Evolutionary conservation across 2,888 invertebrate genomes (phyloP).

Genomic region (Phalera bucephala): DNA sequence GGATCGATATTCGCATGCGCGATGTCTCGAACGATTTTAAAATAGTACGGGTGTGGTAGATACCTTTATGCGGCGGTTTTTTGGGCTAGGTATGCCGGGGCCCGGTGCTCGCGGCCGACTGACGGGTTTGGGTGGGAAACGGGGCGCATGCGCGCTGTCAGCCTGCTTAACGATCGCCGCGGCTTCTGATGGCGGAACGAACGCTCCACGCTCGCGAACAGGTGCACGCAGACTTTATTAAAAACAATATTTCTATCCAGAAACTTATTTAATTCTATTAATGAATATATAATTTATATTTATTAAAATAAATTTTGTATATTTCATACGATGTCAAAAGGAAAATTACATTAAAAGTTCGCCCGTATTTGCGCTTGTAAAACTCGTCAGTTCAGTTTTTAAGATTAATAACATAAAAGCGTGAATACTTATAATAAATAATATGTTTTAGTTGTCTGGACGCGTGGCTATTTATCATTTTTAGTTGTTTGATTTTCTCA

Average conservation of each 20-base stretch:
- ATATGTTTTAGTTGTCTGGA: slow-evolving; percentile 24
- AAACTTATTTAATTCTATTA: too few relatives aligned
- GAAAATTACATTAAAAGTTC: slow-evolving; percentile 15
- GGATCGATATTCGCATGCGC: slow-evolving; percentile 78
- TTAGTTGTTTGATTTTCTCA: slow-evolving; percentile 19
- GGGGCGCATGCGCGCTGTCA: slow-evolving; percentile 38
- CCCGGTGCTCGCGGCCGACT: slow-evolving; percentile 33
- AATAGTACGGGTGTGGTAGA: slow-evolving; percentile 60
- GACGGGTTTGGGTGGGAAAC: slow-evolving; percentile 30
- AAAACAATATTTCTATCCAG: too few relatives aligned
- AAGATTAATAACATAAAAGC: slow-evolving; percentile 27
- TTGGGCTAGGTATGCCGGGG: slow-evolving; percentile 47
- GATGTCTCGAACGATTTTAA: slow-evolving; percentile 55
- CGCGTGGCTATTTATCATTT: slow-evolving; percentile 26
- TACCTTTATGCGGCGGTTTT: slow-evolving; percentile 43
- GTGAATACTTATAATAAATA: slow-evolving; percentile 23
- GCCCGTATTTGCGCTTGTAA: slow-evolving; percentile 10
- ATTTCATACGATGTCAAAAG: background rate
- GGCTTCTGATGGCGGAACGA: slow-evolving; percentile 21
- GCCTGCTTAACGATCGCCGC: slow-evolving; percentile 46
- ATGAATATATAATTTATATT: too few relatives aligned
- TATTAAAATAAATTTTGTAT: too few relatives aligned
- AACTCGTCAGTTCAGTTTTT: slow-evolving; percentile 10
- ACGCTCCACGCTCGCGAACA: slow-evolving; percentile 27
- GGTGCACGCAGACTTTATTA: slow-evolving; percentile 22